phyloP scores from a whole-genome alignment of 2,113 vertebrate genomes.

The Merops nubicus region DNA sequence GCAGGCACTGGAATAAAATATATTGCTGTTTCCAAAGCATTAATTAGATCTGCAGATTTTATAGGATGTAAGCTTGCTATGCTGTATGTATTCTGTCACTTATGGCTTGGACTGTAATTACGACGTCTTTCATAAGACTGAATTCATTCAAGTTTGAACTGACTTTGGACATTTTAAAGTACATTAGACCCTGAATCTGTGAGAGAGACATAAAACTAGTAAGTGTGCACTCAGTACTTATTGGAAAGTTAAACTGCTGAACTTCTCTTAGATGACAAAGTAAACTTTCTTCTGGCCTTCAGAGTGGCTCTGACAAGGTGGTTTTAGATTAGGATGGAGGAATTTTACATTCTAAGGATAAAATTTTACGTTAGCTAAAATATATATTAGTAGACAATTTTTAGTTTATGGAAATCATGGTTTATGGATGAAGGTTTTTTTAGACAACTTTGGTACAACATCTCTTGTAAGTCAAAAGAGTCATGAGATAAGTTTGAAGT shows the following conservation, averaged over 20 bases:
- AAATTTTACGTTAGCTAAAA: constrained; percentile 44
- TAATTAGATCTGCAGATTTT: not conserved
- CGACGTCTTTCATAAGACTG: not conserved
- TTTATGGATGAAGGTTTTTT: constrained; percentile 45
- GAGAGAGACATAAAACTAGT: not conserved
- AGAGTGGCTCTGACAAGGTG: not conserved
- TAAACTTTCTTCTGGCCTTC: not conserved
- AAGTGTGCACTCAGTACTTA: not conserved
- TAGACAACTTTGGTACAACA: constrained; percentile 13
- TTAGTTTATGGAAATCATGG: constrained; percentile 6
- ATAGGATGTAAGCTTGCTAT: not conserved
- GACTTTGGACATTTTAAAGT: not conserved
- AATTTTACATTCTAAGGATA: not conserved
- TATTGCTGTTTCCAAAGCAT: not conserved
- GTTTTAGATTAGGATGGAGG: not conserved
- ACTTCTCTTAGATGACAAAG: not conserved
- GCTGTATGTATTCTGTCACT: not conserved
- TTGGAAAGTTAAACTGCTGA: not conserved
- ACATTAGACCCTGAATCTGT: not conserved
- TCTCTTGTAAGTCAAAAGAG: constrained; percentile 1
- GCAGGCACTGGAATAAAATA: not conserved
- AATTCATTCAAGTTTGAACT: not conserved
- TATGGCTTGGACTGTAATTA: not conserved
- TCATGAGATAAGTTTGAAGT: not conserved
- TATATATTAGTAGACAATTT: not conserved